Percentiles rank a stretch among this genome's conserved stretches.
Evolutionary conservation across 2,888 invertebrate genomes (phyloP).

Genomic region (Parochlus steinenii): DNA sequence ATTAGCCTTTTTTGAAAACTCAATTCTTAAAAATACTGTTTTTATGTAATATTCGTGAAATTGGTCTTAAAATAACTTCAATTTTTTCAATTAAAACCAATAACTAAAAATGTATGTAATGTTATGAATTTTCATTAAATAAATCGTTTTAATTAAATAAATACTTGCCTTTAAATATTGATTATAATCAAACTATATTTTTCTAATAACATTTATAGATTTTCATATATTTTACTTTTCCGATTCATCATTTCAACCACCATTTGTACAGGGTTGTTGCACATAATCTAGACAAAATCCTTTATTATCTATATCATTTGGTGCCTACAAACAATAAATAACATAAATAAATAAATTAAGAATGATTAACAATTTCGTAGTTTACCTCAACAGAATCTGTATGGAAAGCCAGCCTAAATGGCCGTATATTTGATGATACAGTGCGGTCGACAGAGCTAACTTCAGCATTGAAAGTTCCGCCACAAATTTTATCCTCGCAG

Average conservation of each 20-base stretch:
- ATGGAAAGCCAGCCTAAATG: conserved; percentile 63
- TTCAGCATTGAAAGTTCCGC: conserved; percentile 62
- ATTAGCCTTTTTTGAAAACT: no score
- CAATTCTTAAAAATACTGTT: no score
- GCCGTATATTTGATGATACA: conserved; percentile 61
- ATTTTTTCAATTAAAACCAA: no score
- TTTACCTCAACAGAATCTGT: conserved; percentile 60
- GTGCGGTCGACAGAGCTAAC: conserved; percentile 48
- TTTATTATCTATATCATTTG: conserved; percentile 54
- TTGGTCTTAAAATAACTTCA: no score
- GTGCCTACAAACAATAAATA: no score
- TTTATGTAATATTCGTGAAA: no score
- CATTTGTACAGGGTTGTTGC: conserved; percentile 69
- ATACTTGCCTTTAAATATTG: no score
- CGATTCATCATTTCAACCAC: conserved; percentile 26
- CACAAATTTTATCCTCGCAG: conserved; percentile 68
- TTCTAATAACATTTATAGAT: not conserved
- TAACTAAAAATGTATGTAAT: no score
- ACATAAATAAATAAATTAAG: no score
- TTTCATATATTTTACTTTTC: not conserved
- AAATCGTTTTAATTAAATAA: no score
- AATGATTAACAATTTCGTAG: no score
- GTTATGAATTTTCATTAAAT: no score
- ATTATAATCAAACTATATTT: not conserved
- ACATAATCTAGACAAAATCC: conserved; percentile 73